phyloP scores from a whole-genome alignment of 1,140 invertebrate species.

The Drosophila pallidifrons region DNA sequence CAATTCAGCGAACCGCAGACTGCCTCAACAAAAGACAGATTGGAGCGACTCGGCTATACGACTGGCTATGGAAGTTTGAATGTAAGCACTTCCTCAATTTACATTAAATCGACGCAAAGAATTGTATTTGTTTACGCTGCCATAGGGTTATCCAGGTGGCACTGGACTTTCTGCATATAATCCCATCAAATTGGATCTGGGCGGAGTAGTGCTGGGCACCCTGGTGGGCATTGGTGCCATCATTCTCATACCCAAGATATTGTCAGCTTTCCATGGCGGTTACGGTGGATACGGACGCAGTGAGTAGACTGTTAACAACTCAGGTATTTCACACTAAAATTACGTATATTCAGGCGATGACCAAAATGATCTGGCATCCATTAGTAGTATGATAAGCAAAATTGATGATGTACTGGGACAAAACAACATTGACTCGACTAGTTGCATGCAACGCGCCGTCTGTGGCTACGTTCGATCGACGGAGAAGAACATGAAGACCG shows the following conservation, averaged over 20 bases:
- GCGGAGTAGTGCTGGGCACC: conserved; percentile 91
- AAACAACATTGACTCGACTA: conserved; percentile 91
- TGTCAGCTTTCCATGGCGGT: conserved; percentile 89
- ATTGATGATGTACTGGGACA: conserved; percentile 90
- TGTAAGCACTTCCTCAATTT: conserved; percentile 44
- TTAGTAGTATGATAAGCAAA: conserved; percentile 88
- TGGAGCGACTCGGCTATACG: conserved; percentile 78
- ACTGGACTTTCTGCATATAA: conserved; percentile 87
- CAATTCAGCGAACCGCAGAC: conserved; percentile 55
- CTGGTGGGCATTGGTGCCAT: conserved; percentile 92
- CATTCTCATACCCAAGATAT: conserved; percentile 91
- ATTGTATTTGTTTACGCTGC: neutral
- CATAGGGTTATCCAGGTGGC: conserved; percentile 79
- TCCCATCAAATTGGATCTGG: conserved; percentile 92
- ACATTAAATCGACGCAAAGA: neutral
- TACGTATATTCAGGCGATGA: conserved; percentile 86
- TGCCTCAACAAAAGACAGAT: conserved; percentile 76
- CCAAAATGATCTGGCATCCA: conserved; percentile 87
- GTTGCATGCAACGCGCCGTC: conserved; percentile 91
- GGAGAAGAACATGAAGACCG: conserved; percentile 87
- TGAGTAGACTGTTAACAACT: conserved; percentile 82
- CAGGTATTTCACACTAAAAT: neutral
- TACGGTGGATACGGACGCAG: conserved; percentile 90
- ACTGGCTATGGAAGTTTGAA: conserved; percentile 80
- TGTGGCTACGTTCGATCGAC: conserved; percentile 91